Evolutionary conservation across 2,888 invertebrate species (phyloP).

Genomic region (Stenodema calcarata): DNA sequence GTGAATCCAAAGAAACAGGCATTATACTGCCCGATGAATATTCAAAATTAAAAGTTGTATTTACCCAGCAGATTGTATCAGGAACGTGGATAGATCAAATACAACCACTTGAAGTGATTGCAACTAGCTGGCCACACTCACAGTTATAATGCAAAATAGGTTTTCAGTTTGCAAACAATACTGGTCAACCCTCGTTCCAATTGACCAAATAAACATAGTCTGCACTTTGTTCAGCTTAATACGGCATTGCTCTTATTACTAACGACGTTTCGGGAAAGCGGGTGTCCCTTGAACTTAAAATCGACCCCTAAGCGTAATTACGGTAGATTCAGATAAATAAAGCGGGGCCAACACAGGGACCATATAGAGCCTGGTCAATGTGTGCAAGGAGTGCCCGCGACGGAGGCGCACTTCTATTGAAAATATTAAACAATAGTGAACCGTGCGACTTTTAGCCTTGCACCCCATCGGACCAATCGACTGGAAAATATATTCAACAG

Average conservation of each 20-base stretch:
- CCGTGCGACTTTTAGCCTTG: slow-evolving; percentile 38
- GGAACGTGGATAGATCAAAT: no score
- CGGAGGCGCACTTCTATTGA: neutral
- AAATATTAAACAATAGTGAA: slow-evolving; percentile 32
- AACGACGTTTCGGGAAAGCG: neutral
- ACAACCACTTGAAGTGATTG: no score
- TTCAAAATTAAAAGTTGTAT: neutral
- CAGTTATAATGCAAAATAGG: no score
- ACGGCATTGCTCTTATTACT: neutral
- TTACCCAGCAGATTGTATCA: neutral
- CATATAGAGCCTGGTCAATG: neutral
- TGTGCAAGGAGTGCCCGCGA: neutral
- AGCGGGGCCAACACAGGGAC: neutral
- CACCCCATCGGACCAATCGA: slow-evolving; percentile 22
- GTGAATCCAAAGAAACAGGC: no score
- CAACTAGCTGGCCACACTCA: no score
- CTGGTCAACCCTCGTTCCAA: neutral
- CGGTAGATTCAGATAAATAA: neutral
- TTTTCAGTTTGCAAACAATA: neutral
- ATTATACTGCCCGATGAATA: neutral
- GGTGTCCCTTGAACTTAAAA: neutral
- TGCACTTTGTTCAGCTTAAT: neutral
- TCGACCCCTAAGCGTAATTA: neutral
- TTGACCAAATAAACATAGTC: neutral
- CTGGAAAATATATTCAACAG: slow-evolving; percentile 32